phyloP scores from a whole-genome alignment of 2,113 vertebrate species.

The Hemichromis elongatus region DNA sequence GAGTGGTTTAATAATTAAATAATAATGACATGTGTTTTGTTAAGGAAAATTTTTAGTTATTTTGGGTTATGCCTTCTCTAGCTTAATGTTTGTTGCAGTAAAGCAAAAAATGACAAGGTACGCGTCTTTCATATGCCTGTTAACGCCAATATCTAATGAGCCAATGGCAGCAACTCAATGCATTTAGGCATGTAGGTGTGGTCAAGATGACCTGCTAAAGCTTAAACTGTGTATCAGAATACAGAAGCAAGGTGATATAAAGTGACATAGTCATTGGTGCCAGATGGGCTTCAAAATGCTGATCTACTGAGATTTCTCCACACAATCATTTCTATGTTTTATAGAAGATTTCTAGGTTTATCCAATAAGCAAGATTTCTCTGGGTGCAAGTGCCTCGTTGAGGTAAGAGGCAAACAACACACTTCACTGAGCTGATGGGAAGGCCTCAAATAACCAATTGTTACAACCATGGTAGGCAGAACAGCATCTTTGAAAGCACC shows the following conservation, averaged over 20 bases:
- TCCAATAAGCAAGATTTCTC: background rate
- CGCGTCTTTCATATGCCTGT: background rate
- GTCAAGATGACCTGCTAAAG: background rate
- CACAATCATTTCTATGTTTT: background rate
- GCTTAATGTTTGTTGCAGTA: background rate
- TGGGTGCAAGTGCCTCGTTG: background rate
- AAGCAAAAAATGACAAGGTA: background rate
- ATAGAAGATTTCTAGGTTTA: background rate
- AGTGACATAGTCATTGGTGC: background rate
- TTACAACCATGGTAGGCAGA: background rate
- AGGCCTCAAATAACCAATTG: background rate
- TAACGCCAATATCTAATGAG: background rate
- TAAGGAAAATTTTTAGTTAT: background rate
- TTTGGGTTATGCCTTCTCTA: too few relatives aligned
- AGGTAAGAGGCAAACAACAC: background rate
- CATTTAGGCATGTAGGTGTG: background rate
- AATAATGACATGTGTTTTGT: background rate
- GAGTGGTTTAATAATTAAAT: background rate
- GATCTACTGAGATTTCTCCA: background rate
- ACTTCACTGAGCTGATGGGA: background rate
- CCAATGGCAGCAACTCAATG: background rate
- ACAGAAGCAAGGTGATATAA: background rate
- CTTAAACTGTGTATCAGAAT: background rate
- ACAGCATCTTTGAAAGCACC: background rate
- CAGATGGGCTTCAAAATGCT: background rate